Evolutionary conservation across 1,140 invertebrate genomes (phyloP), one percentile per base, ranked within the genome.

Genomic region (Nephotettix cincticeps): DNA sequence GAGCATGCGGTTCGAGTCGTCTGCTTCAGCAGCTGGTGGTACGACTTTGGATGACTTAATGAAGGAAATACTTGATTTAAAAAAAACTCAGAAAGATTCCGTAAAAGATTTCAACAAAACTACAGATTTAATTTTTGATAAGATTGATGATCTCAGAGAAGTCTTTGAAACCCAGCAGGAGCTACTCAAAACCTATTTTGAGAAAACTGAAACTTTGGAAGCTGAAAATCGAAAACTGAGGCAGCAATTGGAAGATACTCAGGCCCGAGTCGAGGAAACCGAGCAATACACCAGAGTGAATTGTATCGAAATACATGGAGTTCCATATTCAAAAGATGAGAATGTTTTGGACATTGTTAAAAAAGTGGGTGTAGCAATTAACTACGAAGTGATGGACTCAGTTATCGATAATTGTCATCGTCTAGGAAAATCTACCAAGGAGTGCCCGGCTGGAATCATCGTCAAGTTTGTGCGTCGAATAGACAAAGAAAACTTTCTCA

Each of bases 231-330:
- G 17, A 13, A 36, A 28, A 28, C 36, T 69, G 11, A 23, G 13
- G 23, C 56, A 69, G 56, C 19, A 54, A 69, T n/a, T 56, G 17
- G 25, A 28, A 17, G 66, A 68, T n/a, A 17, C 45, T 1, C 2
- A 32, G 25, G 13, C 17, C 4, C 45, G 68, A 1, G 9, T 54
- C 1, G 45, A 56, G 45, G 68, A 69, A 14, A 56, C 45, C 14
- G 68, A 69, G 30, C 68, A 69, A 54, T 69, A 69, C 21, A 51
- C 68, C n/a, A 51, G 68, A 13, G 36, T 19, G 1, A 69, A 69
- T 28, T 56, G 29, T 23, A 19, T 69, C 13, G 68, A 69, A 43
- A 54, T 69, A 27, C 43, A 69, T n/a, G 68, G 68, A 27, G 45
- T 69, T 19, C 68, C 68, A 27, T 17, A 25, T 11, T 19, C 17